These are phyloP conservation scores for Neopelma chrysocephalum DNA, from an alignment of 2,797 vertebrate genomes.

Conservation along the genomic window DNA sequence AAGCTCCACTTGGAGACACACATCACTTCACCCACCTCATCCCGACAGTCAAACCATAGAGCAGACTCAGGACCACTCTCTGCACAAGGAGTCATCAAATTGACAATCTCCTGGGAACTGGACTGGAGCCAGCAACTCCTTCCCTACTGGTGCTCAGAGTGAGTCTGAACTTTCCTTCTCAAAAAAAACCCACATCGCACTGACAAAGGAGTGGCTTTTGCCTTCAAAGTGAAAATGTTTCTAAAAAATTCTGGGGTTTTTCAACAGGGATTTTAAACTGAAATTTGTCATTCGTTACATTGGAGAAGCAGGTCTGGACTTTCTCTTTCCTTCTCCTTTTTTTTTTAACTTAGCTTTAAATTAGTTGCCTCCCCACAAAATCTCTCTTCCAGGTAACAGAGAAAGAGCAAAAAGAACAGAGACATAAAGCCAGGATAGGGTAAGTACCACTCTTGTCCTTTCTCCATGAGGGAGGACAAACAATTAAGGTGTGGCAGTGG, in stretches of 20 bases:
- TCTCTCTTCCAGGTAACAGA: background rate
- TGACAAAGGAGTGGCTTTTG: background rate
- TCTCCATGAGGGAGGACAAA: background rate
- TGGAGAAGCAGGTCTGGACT: slow-evolving; percentile 1
- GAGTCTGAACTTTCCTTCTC: background rate
- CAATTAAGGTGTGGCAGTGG: background rate
- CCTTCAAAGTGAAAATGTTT: background rate
- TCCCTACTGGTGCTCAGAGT: background rate
- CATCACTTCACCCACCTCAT: background rate
- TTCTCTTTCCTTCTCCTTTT: background rate
- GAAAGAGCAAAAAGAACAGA: background rate
- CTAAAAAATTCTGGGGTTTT: background rate
- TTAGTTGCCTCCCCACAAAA: background rate
- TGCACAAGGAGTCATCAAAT: background rate
- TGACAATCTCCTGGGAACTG: background rate
- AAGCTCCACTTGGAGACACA: background rate
- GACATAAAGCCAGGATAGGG: background rate
- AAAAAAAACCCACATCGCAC: background rate
- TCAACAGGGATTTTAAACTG: slow-evolving; percentile 10
- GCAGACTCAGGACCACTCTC: background rate
- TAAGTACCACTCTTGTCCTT: background rate
- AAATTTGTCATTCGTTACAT: slow-evolving; percentile 3
- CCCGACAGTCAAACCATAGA: background rate
- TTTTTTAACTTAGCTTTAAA: background rate
- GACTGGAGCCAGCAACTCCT: background rate